Conservation (phyloP, 2,797 vertebrate species). For the Hapalemur alaotrensis region DNA sequence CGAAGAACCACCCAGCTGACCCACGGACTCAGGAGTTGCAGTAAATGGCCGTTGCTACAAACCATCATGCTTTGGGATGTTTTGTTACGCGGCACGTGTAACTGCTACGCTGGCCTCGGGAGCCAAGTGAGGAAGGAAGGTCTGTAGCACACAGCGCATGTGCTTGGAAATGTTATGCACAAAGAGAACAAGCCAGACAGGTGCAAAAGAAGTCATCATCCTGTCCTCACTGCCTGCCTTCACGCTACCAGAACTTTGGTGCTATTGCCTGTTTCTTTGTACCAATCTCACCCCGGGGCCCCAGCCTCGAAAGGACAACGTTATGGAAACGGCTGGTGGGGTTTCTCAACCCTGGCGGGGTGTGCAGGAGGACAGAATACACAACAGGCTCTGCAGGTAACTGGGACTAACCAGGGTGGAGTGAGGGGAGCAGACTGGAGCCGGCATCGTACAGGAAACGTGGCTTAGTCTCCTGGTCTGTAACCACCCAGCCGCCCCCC, state of each 20-base stretch:
- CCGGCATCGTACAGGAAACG: neutral
- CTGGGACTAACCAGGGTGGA: neutral
- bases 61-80: neutral
- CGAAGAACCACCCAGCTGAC: neutral
- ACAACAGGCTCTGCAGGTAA: neutral
- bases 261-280: neutral
- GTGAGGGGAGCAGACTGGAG: neutral
- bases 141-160: neutral
- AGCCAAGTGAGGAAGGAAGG: neutral
- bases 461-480: fast-evolving
- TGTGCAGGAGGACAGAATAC: neutral
- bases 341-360: neutral
- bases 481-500: neutral
- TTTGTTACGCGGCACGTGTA: neutral
- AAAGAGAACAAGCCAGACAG: neutral
- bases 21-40: fast-evolving
- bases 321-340: neutral
- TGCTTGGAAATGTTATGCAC: neutral
- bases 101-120: neutral
- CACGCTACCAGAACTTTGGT: neutral
- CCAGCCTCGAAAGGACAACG: neutral
- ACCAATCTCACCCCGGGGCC: neutral
- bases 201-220: neutral
- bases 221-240: neutral
- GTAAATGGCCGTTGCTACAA: neutral